These are phyloP conservation scores for Rhadinocentrus ornatus DNA, from an alignment of 2,797 vertebrate genomes.

Conservation along the genomic window DNA sequence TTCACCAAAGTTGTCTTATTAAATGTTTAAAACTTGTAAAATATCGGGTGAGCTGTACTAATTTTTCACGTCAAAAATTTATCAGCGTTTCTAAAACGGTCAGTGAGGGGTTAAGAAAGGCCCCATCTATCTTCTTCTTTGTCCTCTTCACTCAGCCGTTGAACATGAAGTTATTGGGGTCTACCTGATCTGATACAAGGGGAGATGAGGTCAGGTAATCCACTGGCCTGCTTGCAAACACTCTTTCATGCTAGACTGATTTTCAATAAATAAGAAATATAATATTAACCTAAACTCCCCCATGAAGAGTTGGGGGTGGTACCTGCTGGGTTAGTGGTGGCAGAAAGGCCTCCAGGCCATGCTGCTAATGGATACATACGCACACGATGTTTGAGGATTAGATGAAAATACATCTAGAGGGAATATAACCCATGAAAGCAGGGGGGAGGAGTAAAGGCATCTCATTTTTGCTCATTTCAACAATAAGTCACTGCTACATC, in stretches of 20 bases:
- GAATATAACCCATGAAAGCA: constrained; percentile 58
- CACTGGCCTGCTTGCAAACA: constrained; percentile 78
- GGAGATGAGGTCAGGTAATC: constrained; percentile 84
- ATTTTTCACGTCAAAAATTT: constrained; percentile 16
- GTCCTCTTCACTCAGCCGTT: constrained; percentile 41
- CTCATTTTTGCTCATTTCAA: constrained; percentile 50
- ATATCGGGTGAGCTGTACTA: not conserved
- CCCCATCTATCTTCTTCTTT: constrained; percentile 38
- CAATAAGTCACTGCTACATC: constrained; percentile 14
- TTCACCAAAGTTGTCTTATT: not conserved
- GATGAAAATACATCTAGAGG: constrained; percentile 70
- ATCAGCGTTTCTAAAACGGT: constrained; percentile 32
- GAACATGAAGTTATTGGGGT: constrained; percentile 55
- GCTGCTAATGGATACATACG: constrained; percentile 76
- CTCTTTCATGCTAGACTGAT: constrained; percentile 83
- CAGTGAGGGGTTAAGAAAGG: constrained; percentile 64
- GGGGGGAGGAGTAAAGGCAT: constrained; percentile 61
- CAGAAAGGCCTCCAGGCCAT: constrained; percentile 66
- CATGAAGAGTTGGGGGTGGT: constrained; percentile 46
- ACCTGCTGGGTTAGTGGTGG: constrained; percentile 42
- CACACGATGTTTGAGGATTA: constrained; percentile 85
- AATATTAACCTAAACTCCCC: constrained; percentile 88
- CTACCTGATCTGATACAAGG: constrained; percentile 73
- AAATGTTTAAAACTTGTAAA: constrained; percentile 5
- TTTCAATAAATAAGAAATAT: constrained; percentile 90